phyloP scores from a whole-genome alignment of 2,113 vertebrate species.

The Oreamnos americanus region DNA sequence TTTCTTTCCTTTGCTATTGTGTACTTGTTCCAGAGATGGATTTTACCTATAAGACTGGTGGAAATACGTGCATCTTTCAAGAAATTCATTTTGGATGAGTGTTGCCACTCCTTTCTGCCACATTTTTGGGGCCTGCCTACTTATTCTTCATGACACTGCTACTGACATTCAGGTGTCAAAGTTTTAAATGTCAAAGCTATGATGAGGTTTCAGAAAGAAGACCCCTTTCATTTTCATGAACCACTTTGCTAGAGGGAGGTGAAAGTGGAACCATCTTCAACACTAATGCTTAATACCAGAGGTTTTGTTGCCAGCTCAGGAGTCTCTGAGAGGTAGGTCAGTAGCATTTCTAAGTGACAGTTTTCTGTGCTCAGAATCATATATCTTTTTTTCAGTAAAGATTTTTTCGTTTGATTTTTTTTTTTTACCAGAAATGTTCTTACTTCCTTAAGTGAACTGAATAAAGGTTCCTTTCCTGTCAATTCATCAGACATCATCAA shows the following conservation, averaged over 20 bases:
- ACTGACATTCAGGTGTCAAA: background rate
- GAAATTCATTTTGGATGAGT: background rate
- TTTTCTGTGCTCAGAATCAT: background rate
- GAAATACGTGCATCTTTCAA: background rate
- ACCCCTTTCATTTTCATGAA: rapidly evolving
- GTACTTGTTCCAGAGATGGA: background rate
- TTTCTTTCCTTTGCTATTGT: background rate
- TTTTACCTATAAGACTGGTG: background rate
- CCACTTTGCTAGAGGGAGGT: background rate
- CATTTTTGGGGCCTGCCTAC: background rate
- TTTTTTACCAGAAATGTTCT: background rate
- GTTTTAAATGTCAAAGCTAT: background rate
- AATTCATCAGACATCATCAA: background rate
- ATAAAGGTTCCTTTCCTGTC: background rate
- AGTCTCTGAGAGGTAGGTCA: background rate
- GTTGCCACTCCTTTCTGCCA: background rate
- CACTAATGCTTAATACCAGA: background rate
- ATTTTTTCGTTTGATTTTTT: background rate
- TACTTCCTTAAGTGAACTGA: background rate
- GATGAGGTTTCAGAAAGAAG: background rate
- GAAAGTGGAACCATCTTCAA: background rate
- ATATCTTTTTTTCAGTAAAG: background rate
- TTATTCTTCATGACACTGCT: background rate
- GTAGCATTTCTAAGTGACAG: background rate
- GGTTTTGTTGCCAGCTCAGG: background rate